Conservation (phyloP, 2,797 vertebrate genomes). For the Liasis olivaceus region DNA sequence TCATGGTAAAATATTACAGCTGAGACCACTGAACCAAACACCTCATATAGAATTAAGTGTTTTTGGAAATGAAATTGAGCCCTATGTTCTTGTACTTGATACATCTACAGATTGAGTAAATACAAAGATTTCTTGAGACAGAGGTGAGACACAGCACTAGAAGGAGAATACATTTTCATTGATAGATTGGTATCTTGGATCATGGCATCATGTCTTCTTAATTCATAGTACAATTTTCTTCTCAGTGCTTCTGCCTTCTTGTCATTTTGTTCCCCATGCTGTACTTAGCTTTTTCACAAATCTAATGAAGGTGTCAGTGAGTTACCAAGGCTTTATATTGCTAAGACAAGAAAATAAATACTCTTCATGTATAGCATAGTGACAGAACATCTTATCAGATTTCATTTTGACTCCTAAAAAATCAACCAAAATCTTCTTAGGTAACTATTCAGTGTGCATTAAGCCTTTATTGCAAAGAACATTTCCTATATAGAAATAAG, state of each 20-base stretch:
- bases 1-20: background rate
- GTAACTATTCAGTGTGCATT: conserved; percentile 31
- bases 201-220: background rate
- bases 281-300: background rate
- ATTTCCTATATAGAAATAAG: background rate
- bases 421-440: conserved; percentile 21
- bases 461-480: conserved; percentile 21
- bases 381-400: background rate
- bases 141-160: background rate
- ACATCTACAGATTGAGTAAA: background rate
- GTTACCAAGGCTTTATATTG: background rate
- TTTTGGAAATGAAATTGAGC: background rate
- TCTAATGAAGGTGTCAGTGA: background rate
- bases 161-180: background rate
- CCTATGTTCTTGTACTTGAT: background rate
- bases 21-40: background rate
- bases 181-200: background rate
- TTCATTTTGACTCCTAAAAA: conserved; percentile 28
- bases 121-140: background rate
- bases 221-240: background rate
- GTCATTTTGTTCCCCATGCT: background rate
- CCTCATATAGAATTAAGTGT: background rate
- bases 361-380: background rate
- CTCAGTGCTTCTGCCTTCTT: background rate
- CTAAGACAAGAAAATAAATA: background rate